Base-by-base conservation (phyloP, 2,797 vertebrate genomes). In the Anguilla anguilla region DNA sequence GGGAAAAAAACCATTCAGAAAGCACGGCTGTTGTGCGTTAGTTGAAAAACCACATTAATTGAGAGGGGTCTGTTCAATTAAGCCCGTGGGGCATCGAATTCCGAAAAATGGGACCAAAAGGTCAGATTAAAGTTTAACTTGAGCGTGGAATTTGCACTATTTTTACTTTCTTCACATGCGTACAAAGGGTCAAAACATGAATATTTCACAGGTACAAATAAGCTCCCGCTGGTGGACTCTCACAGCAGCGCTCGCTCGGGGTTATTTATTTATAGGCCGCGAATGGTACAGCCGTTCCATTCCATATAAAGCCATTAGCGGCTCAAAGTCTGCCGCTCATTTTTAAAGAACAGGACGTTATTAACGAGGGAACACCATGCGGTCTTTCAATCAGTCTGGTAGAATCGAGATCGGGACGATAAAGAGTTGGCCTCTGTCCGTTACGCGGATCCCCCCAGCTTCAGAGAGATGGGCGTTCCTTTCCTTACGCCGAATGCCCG, bases 111-210 rank as follows among this genome's bases (percentile, higher is more conserved):
- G 35, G 39, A 85, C 83, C 55, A 87, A 74, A 59, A 83, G 88
- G 55, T 28, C 22, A 49, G 85, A 85, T 90, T 90, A 91, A 90
- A 90, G 77, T 92, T 93, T 93, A 93, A 93, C 93, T 88, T 1
- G 2, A 84, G 49, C 25, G 46, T 6, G 25, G 85, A 90, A 89
- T 90, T 89, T 91, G 88, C 83, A 87, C 86, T 43, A 64, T 79
- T 86, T 87, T 82, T 85, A 82, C 39, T 88, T 86, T 61, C 43
- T 82, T 35, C 67, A 67, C 59, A 64, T 82, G 55, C n/a, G n/a
- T 79, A 89, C 88, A 35, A 35, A 35, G 74, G 72, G 83, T 77
- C 83, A 89, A 91, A 89, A 85, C 93, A 94, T 85, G 69, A 86
- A 86, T 88, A 79, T 88, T 81, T 85, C 93, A 94, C 91, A 91